Evolutionary conservation across 2,113 vertebrate genomes (phyloP), one percentile per base, ranked within the genome.

Genomic region (Ploceus nigricollis): DNA sequence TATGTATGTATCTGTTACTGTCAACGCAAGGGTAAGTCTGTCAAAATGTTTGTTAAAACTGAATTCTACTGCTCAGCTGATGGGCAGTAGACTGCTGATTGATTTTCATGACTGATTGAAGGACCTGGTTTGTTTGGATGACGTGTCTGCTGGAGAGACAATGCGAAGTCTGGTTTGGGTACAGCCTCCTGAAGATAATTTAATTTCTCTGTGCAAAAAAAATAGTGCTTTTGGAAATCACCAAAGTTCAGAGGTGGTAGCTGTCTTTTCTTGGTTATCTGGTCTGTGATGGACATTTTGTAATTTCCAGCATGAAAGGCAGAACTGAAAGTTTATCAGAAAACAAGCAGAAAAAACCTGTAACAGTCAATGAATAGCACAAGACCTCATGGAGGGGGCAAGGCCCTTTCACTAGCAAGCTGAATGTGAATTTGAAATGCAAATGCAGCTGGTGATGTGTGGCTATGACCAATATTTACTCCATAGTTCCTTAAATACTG

Each of bases 301-400:
- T 20, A 81, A 77, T 3, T 64, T 57, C 28, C n/a, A 77, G 45
- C 84, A 65, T 12, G 13, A 73, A 86, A 81, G 25, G 23, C 9
- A 66, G 69, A 61, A 61, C 18, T 73, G 39, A 66, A 54, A 61
- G 1, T 16, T 69, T 51, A 50, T 21, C 10, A 58, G 22, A 65
- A 89, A 69, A 40, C 6, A 63, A 31, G 8, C 21, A 63, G 54
- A 39, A 54, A 78, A 10, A 2, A 0, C 1, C 7, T 1, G 10
- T 20, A 64, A 42, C 10, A 12, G 5, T 48, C 4, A 7, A 45
- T 42, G 20, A 82, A 66, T 12, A 54, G 40, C 2, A 2, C 6
- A 61, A 40, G 22, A 68, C 18, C 33, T 80, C 13, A 10, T 27
- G 21, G 28, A 88, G 42, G 11, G 8, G 7, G 3, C 4, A 10